Evolutionary conservation across 2,888 invertebrate species (phyloP).

Genomic region (Euphydryas editha): DNA sequence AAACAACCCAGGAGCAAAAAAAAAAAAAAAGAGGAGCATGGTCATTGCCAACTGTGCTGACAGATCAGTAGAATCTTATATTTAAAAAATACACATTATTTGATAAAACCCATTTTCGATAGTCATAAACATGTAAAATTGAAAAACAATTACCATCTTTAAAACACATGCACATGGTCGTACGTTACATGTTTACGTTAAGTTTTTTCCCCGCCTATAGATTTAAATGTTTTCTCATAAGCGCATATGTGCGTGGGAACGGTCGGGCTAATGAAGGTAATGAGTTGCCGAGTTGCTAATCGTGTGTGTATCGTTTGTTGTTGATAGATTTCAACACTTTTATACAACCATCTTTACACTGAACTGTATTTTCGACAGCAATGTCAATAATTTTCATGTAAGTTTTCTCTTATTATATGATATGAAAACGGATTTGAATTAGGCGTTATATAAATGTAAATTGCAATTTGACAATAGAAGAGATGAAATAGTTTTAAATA

Average conservation of each 20-base stretch:
- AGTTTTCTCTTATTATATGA: background rate
- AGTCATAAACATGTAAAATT: constrained; percentile 4
- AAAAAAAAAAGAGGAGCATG: too few species aligned
- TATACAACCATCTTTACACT: background rate
- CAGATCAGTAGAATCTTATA: too few species aligned
- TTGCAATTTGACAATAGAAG: too few species aligned
- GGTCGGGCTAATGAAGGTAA: constrained; percentile 63
- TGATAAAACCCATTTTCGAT: background rate
- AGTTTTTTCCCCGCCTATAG: constrained; percentile 55
- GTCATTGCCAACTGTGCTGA: too few species aligned
- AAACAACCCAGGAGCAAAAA: too few species aligned
- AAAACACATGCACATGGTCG: constrained; percentile 13
- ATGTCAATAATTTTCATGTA: background rate
- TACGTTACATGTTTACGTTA: constrained; percentile 19
- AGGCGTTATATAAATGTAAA: too few species aligned
- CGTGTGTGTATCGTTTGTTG: constrained; percentile 52
- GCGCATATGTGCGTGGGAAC: constrained; percentile 76
- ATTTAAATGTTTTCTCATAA: constrained; percentile 66
- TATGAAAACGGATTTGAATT: too few species aligned
- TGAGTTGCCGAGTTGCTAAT: constrained; percentile 70
- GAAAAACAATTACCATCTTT: constrained; percentile 7
- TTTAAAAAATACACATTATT: background rate
- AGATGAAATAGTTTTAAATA: too few species aligned
- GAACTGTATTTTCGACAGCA: background rate
- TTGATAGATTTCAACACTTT: constrained; percentile 32